Percentiles rank a stretch among this genome's conserved stretches.
These are phyloP conservation scores for Echinometra lucunter DNA, from an alignment of 53 echinoderm and acorn worm genomes.

Conservation along the genomic window DNA sequence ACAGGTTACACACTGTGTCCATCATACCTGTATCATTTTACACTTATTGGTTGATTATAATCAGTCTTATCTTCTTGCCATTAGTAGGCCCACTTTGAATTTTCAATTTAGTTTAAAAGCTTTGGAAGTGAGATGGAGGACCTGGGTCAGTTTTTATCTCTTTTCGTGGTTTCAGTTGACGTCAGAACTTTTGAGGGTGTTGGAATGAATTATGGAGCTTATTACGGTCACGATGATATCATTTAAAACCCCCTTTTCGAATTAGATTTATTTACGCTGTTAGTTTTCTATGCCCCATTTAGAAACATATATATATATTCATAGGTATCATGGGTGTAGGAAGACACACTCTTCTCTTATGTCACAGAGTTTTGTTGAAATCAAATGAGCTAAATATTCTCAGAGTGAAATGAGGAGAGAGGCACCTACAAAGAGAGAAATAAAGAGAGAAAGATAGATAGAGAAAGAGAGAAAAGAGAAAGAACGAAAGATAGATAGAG, in stretches of 20 bases:
- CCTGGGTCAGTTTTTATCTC: not conserved
- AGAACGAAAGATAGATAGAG: too few relatives aligned
- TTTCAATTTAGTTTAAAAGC: slow-evolving; percentile 44
- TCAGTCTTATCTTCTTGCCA: not conserved
- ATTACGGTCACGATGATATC: not conserved
- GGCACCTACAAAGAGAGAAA: too few relatives aligned
- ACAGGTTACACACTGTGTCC: not conserved
- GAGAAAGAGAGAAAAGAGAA: slow-evolving; percentile 2
- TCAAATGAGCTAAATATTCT: too few relatives aligned
- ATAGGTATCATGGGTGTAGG: too few relatives aligned
- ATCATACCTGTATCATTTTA: not conserved
- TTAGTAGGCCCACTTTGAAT: not conserved
- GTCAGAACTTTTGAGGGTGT: not conserved
- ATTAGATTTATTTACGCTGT: not conserved
- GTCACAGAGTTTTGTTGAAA: too few relatives aligned
- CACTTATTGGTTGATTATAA: slow-evolving; percentile 7
- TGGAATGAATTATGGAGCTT: not conserved
- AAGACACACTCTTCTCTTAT: too few relatives aligned
- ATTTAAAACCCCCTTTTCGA: too few relatives aligned
- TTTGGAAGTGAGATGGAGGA: not conserved
- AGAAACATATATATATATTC: too few relatives aligned
- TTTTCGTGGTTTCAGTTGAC: not conserved
- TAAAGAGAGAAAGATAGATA: not conserved
- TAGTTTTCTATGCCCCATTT: not conserved
- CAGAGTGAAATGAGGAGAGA: too few relatives aligned